Evolutionary conservation across 2,113 vertebrate species (phyloP), one percentile per base, ranked within the genome.

Genomic region (Ictalurus furcatus): DNA sequence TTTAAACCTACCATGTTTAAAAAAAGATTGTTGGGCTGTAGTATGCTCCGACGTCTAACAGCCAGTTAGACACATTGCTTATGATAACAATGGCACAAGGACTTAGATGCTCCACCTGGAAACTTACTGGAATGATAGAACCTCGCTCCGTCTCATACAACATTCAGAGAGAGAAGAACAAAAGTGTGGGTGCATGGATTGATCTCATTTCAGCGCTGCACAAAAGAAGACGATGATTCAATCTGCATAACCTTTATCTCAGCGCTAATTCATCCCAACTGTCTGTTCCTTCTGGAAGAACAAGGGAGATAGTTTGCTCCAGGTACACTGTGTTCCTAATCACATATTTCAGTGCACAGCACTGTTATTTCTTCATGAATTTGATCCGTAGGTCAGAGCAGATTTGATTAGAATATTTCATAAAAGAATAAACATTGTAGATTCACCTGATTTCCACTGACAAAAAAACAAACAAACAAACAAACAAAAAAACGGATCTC

Each of bases 191-290:
- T 52, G 21, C 34, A n/a, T 52, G 83, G 86, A 91, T 80, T 88
- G 86, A 91, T 91, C 82, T 37, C 67, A 89, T 91, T 81, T 89
- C 78, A 82, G 69, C 48, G 40, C 73, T 84, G 67, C 83, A 71
- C 90, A 80, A 91, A 90, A 91, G 84, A 86, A 40, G 69, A 89
- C 65, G 90, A 79, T 67, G 76, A 85, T 25, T 85, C 3, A 83
- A 84, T 37, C 28, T 44, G 12, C 14, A 13, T 54, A 85, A 69
- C 74, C 85, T 87, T 80, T 82, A 76, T 85, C 88, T 74, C 83
- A 83, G 40, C 61, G 80, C 87, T 78, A 91, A 76, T 74, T 74
- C 85, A 90, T 87, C 87, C 87, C 79, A 85, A 71, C 37, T 54
- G 52, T 52, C 82, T 56, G 81, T 61, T 73, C 44, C 88, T 85